Conservation (phyloP, 2,113 vertebrate genomes). For the Charina bottae region DNA sequence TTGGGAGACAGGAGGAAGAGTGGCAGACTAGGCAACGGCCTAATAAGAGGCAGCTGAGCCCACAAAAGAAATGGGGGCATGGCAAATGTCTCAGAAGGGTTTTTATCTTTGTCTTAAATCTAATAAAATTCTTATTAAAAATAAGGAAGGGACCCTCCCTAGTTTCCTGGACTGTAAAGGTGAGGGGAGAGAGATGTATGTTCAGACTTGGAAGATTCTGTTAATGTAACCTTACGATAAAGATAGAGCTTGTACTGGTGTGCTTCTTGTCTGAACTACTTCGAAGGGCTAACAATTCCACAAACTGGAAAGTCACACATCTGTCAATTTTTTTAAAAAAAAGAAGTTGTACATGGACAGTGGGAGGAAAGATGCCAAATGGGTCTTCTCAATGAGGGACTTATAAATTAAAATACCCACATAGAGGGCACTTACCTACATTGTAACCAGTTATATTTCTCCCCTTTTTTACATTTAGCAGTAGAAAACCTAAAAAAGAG, state of each 20-base stretch:
- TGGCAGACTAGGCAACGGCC: background rate
- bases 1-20: background rate
- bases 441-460: background rate
- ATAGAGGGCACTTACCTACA: background rate
- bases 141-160: background rate
- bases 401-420: background rate
- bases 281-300: background rate
- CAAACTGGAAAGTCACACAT: background rate
- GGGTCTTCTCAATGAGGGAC: background rate
- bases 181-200: background rate
- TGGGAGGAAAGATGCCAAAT: background rate
- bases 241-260: background rate
- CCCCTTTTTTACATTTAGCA: background rate
- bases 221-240: background rate
- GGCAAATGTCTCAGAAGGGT: background rate
- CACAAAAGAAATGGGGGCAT: background rate
- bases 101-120: too few relatives aligned
- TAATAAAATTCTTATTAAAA: too few relatives aligned
- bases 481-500: background rate
- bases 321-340: background rate
- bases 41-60: background rate
- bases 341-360: background rate
- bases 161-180: background rate
- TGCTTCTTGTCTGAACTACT: background rate
- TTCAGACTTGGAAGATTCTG: background rate